Evolutionary conservation across 2,888 invertebrate genomes (phyloP), one percentile per base, ranked within the genome.

Genomic region (Cabera pusaria): DNA sequence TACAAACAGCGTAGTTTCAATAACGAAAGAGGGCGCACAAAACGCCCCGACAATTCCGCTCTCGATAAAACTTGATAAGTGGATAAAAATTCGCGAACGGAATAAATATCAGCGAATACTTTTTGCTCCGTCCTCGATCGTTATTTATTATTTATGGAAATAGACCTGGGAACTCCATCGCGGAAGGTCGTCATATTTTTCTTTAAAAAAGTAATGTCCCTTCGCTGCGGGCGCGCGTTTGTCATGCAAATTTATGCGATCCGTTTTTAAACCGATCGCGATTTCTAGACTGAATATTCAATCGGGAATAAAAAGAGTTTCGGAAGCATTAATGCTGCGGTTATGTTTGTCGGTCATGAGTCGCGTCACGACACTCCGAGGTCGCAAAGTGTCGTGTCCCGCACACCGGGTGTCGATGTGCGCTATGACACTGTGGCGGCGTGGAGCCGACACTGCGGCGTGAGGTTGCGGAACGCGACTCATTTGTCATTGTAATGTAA

Each of bases 61-160:
- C 49, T 57, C 54, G 64, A 64, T 61, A 70, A 71, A 72, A 69
- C 66, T 61, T 67, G 77, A 76, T 81, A 82, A 83, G 79, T 82
- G 79, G 82, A 82, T 79, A 69, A 74, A 73, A 80, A 79, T 78
- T 79, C 74, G 73, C 75, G 73, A 71, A 74, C 78, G 70, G 76
- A 83, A 84, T 83, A 84, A 82, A 82, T 79, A 82, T 79, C 72
- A 58, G 51, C 66, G 72, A 79, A 74, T 79, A 82, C 81, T 81
- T 78, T 81, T 72, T 76, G 77, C 75, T 69, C 64, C 67, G 76
- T 72, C 73, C 76, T 65, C 84, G 77, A 79, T 81, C 83, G 80
- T 83, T 85, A 85, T 85, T 85, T 84, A 84, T 85, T 86, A 86
- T 86, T 86, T 85, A 86, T 86, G 85, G 85, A 86, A 84, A 86